phyloP scores from a whole-genome alignment of 2,888 invertebrate genomes.

The Druceiella hillmani region DNA sequence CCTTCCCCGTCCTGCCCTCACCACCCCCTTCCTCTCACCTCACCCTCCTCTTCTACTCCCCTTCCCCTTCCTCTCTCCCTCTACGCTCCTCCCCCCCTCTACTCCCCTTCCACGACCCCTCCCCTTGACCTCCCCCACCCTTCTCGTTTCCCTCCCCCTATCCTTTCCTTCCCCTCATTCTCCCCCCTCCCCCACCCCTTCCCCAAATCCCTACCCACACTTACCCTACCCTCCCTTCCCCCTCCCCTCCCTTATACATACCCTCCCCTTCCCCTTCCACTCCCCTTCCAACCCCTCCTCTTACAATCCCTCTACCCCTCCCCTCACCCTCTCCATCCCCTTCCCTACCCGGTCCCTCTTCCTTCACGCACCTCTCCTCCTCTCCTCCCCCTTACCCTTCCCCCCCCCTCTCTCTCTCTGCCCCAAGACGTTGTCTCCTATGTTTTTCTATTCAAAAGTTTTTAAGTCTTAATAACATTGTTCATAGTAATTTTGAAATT shows the following conservation, averaged over 20 bases:
- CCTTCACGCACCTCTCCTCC: background rate
- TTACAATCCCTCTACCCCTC: background rate
- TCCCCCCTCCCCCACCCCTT: background rate
- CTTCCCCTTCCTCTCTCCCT: no score
- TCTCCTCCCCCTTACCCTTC: background rate
- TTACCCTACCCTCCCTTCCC: background rate
- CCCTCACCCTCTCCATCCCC: background rate
- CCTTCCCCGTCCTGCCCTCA: background rate
- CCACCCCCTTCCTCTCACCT: background rate
- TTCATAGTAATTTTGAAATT: no score
- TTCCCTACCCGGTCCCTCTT: background rate
- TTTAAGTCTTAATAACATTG: no score
- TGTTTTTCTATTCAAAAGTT: no score
- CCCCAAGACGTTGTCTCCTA: no score
- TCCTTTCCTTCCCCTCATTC: background rate
- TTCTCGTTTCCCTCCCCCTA: background rate
- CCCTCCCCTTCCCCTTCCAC: background rate
- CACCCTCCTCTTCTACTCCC: background rate
- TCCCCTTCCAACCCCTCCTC: background rate
- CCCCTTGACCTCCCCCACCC: background rate
- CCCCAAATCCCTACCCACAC: background rate
- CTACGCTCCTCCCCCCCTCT: constrained; percentile 1
- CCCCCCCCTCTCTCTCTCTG: background rate
- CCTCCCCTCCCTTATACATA: background rate
- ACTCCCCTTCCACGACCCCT: background rate